Evolutionary conservation across 2,797 vertebrate genomes (phyloP).

Genomic region (Tapera naevia): DNA sequence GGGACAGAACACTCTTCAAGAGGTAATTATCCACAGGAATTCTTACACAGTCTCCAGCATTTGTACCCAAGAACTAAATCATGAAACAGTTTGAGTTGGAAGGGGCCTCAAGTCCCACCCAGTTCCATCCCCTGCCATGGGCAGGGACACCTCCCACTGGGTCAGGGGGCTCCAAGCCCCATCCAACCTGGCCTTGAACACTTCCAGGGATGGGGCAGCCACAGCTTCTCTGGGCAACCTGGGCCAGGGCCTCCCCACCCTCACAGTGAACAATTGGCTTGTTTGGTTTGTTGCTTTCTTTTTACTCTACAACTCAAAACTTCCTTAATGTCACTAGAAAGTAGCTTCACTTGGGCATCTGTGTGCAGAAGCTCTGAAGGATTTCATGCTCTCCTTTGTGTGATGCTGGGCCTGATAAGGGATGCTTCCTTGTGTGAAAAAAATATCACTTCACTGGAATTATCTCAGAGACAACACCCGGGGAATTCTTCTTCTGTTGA

Average conservation of each 20-base stretch:
- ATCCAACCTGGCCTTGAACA: too few relatives aligned
- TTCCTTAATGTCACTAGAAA: neutral
- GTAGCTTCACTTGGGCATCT: neutral
- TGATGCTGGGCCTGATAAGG: neutral
- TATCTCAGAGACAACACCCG: neutral
- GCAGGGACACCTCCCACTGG: too few relatives aligned
- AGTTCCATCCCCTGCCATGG: too few relatives aligned
- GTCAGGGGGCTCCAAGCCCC: too few relatives aligned
- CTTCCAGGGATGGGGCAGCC: too few relatives aligned
- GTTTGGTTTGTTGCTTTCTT: neutral
- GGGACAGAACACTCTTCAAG: neutral
- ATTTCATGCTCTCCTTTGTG: neutral
- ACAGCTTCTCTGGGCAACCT: too few relatives aligned
- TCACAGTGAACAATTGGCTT: neutral
- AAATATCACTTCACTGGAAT: too few relatives aligned
- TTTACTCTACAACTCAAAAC: neutral
- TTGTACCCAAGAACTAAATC: neutral
- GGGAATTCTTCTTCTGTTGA: neutral
- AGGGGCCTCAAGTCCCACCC: too few relatives aligned
- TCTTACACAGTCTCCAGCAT: neutral
- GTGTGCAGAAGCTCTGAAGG: neutral
- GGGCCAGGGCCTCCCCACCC: too few relatives aligned
- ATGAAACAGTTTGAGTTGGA: too few relatives aligned
- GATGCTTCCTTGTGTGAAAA: too few relatives aligned
- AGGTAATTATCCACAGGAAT: neutral